Conservation (phyloP, 2,113 vertebrate species). For the Monarcha castaneiventris region DNA sequence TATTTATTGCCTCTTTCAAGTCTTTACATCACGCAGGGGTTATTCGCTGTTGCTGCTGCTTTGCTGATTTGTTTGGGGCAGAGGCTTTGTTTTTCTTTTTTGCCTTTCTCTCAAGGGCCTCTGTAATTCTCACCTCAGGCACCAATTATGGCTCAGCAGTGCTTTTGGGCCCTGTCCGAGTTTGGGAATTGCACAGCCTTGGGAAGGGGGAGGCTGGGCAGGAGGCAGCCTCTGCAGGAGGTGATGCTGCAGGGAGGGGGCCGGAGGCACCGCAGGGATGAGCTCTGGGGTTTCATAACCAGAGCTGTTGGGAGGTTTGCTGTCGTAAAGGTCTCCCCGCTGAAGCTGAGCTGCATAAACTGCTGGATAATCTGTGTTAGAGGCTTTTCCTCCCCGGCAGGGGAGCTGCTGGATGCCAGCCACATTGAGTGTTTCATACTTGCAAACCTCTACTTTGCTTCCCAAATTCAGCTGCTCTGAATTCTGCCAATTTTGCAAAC, state of each 20-base stretch:
- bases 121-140: constrained; percentile 51
- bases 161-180: background rate
- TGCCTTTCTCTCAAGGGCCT: background rate
- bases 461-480: background rate
- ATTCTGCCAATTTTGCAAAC: background rate
- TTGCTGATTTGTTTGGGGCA: constrained; percentile 20
- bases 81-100: constrained; percentile 15
- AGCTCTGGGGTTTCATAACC: background rate
- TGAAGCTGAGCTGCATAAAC: constrained; percentile 26
- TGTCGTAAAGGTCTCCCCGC: background rate
- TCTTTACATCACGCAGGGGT: background rate
- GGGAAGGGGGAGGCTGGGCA: background rate
- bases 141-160: background rate
- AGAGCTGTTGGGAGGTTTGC: background rate
- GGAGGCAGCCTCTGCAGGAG: background rate
- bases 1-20: constrained; percentile 5
- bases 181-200: background rate
- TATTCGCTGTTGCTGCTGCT: constrained; percentile 3
- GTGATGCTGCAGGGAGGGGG: background rate
- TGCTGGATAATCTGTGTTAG: constrained; percentile 4
- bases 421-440: background rate
- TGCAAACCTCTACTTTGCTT: background rate
- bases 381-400: constrained; percentile 20
- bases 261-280: accelerated
- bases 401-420: constrained; percentile 2